A percentile compares a stretch with the other conserved stretches of the same genome.
Conservation (phyloP, 2,113 vertebrate genomes). For the Salvator merianae region DNA sequence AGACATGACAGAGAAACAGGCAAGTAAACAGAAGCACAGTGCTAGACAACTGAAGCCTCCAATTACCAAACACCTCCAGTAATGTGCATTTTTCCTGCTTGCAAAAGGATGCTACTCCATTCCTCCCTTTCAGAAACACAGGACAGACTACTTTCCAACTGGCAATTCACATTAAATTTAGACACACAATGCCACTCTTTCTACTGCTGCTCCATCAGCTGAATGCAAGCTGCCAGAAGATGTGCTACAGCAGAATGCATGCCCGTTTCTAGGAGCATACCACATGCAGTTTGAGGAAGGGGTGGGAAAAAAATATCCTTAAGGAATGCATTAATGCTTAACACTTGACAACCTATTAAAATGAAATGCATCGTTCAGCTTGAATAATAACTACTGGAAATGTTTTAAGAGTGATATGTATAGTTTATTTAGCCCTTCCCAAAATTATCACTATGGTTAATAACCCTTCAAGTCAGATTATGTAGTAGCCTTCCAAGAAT, state of each 20-base stretch:
- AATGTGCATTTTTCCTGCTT: slow-evolving; percentile 74
- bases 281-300: slow-evolving; percentile 71
- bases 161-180: slow-evolving; percentile 59
- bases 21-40: slow-evolving; percentile 68
- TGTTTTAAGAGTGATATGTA: neutral
- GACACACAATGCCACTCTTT: slow-evolving; percentile 56
- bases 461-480: slow-evolving; percentile 63
- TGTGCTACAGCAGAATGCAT: slow-evolving; percentile 71
- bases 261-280: slow-evolving; percentile 78
- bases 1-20: slow-evolving; percentile 78
- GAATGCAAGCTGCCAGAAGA: slow-evolving; percentile 71
- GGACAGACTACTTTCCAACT: slow-evolving; percentile 57
- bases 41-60: slow-evolving; percentile 64
- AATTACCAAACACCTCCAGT: slow-evolving; percentile 71
- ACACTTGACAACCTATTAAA: slow-evolving; percentile 16
- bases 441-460: slow-evolving; percentile 44
- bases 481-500: slow-evolving; percentile 55
- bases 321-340: neutral
- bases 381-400: neutral
- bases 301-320: slow-evolving; percentile 44
- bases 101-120: slow-evolving; percentile 69
- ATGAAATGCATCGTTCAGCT: slow-evolving; percentile 33
- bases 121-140: slow-evolving; percentile 48
- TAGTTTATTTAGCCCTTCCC: slow-evolving; percentile 13
- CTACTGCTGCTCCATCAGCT: slow-evolving; percentile 67